These are phyloP conservation scores for Helleia helle DNA, from an alignment of 2,888 invertebrate species.

Conservation along the genomic window DNA sequence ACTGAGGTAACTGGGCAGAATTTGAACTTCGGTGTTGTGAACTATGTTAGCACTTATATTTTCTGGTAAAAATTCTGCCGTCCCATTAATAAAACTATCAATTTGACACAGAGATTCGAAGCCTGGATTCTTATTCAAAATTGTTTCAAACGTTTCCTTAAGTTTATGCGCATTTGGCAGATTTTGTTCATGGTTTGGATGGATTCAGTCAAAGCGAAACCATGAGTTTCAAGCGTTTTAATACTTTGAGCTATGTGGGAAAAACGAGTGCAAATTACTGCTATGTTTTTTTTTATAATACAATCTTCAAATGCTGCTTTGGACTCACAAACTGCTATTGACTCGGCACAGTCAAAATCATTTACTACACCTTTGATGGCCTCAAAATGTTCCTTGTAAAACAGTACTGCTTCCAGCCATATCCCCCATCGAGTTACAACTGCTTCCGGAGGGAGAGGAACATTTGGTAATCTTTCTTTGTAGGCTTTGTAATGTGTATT, in stretches of 20 bases:
- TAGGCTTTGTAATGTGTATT: too few relatives aligned
- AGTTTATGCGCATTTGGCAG: too few relatives aligned
- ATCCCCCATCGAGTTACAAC: slow-evolving; percentile 18
- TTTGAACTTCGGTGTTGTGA: too few relatives aligned
- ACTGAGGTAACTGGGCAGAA: too few relatives aligned
- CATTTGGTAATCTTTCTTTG: too few relatives aligned
- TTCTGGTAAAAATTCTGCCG: too few relatives aligned
- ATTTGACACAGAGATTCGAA: too few relatives aligned
- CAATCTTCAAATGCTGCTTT: not conserved
- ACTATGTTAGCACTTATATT: too few relatives aligned
- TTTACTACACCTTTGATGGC: slow-evolving; percentile 13
- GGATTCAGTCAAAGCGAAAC: slow-evolving; percentile 7
- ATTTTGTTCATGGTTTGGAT: not conserved
- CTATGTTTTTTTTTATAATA: slow-evolving; percentile 4
- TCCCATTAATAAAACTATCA: too few relatives aligned
- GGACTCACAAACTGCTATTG: not conserved
- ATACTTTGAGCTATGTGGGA: slow-evolving; percentile 14
- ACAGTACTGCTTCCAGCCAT: slow-evolving; percentile 14
- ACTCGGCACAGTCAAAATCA: slow-evolving; percentile 10
- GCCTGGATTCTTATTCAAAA: too few relatives aligned
- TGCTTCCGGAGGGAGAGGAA: slow-evolving; percentile 12
- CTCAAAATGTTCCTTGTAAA: slow-evolving; percentile 15
- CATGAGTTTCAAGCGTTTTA: slow-evolving; percentile 12
- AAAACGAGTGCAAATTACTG: slow-evolving; percentile 17
- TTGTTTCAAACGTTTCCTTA: too few relatives aligned